A percentile compares a stretch with the other conserved stretches of the same genome.
These are phyloP conservation scores for Marcusenius ussheri DNA, from an alignment of 2,113 vertebrate species.

Conservation along the genomic window DNA sequence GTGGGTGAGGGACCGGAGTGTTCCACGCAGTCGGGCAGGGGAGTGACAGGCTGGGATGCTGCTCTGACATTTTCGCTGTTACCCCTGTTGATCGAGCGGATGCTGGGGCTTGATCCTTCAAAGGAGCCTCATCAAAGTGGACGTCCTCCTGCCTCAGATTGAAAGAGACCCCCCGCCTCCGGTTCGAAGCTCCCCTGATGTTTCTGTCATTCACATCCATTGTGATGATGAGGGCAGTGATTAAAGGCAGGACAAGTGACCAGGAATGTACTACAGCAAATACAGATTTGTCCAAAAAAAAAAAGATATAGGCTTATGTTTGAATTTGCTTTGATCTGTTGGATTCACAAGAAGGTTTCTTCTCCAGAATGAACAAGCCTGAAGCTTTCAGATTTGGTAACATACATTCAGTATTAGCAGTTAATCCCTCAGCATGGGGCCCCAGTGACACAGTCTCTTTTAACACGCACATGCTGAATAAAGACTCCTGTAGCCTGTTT, in stretches of 20 bases:
- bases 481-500: not conserved
- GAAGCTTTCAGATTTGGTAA: not conserved
- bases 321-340: not conserved
- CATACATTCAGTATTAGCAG: not conserved
- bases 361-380: not conserved
- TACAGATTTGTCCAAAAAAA: not conserved
- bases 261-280: not conserved
- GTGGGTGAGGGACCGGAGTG: not conserved
- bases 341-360: not conserved
- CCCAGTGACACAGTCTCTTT: not conserved
- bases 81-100: slow-evolving; percentile 5
- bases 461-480: not conserved
- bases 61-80: not conserved
- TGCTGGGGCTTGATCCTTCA: not conserved
- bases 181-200: not conserved
- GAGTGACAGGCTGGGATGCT: not conserved
- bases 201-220: not conserved
- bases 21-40: not conserved
- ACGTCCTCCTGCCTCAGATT: not conserved
- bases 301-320: not conserved
- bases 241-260: not conserved
- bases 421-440: not conserved
- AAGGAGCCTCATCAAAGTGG: slow-evolving; percentile 9
- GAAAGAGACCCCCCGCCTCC: not conserved
- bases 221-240: not conserved